Evolutionary conservation across 1,140 invertebrate species (phyloP), one percentile per base, ranked within the genome.

Genomic region (Coboldia fuscipes): DNA sequence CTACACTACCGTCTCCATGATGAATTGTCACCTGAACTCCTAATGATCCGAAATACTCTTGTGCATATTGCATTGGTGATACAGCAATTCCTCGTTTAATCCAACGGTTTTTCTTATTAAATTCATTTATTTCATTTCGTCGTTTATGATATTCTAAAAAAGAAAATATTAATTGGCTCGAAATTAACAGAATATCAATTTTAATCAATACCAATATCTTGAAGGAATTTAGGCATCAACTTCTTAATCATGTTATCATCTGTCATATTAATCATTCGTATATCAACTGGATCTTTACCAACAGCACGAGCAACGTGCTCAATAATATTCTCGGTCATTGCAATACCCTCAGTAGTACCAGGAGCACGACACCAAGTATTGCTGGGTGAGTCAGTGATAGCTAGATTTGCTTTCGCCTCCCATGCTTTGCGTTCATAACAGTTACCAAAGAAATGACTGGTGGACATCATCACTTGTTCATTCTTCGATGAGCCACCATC

Each of bases 271-370:
- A 51, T 51, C 17, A 72, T 34, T 37, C 68, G 57, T 1, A 83
- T 65, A 27, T 75, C 66, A 1, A 72, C 39, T 0, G 81, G 68
- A 58, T 86, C 80, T 37, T 66, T 62, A 10, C 66, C 58, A 2
- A 77, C 42, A 27, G 50, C 57, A 34, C 64, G 65, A 1, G 79
- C 68, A 34, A 88, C 74, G 45, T 81, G 75, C 42, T 90, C 82
- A 61, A 92, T 72, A 10, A 89, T 68, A 29, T 61, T 65, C 54
- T 89, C 85, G 30, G 72, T 69, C 45, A 73, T 60, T n/a, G 63
- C 65, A 7, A 74, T 51, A 16, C 51, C 67, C 56, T 81, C 75
- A 2, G 68, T 56, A 0, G 65, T 62, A 18, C 71, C 73, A 30
- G 75, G 75, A 7, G 71, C 64, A 10, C 62, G 48, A 31, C 51